phyloP scores from a whole-genome alignment of 2,797 vertebrate species.

The Lophotriccus pileatus region DNA sequence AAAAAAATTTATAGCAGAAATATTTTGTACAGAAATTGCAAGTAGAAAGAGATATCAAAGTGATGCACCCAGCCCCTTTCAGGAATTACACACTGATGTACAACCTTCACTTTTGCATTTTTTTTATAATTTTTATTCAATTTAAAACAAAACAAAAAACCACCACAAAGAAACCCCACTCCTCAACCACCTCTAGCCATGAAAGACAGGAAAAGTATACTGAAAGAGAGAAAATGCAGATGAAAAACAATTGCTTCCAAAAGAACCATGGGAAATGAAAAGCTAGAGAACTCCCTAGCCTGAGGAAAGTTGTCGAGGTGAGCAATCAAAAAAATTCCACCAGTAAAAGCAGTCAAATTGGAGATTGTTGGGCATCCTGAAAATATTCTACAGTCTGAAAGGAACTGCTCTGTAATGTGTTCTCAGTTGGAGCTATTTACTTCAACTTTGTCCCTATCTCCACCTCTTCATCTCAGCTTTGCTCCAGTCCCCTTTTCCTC shows the following conservation, averaged over 20 bases:
- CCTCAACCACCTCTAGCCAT: not conserved
- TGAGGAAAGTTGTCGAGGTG: conserved; percentile 23
- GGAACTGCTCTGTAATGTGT: not conserved
- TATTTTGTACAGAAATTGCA: not conserved
- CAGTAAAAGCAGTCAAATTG: not conserved
- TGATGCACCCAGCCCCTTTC: not conserved
- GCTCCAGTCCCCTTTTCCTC: not conserved
- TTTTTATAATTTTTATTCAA: not conserved
- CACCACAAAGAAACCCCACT: not conserved
- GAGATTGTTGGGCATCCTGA: not conserved
- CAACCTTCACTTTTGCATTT: not conserved
- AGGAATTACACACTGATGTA: not conserved
- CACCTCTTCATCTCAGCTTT: not conserved
- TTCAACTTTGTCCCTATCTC: not conserved
- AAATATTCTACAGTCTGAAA: not conserved
- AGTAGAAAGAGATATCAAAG: not conserved
- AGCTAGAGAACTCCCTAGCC: conserved; percentile 55
- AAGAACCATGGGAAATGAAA: conserved; percentile 42
- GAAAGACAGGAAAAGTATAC: not conserved
- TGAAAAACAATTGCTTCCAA: conserved; percentile 32
- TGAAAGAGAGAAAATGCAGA: conserved; percentile 26
- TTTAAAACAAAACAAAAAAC: not conserved
- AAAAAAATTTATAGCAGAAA: not conserved
- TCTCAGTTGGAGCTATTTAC: not conserved
- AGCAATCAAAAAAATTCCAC: conserved; percentile 30